Percentiles rank a stretch among this genome's conserved stretches.
These are phyloP conservation scores for Saturnia japonica DNA, from an alignment of 2,888 invertebrate genomes.

Conservation along the genomic window DNA sequence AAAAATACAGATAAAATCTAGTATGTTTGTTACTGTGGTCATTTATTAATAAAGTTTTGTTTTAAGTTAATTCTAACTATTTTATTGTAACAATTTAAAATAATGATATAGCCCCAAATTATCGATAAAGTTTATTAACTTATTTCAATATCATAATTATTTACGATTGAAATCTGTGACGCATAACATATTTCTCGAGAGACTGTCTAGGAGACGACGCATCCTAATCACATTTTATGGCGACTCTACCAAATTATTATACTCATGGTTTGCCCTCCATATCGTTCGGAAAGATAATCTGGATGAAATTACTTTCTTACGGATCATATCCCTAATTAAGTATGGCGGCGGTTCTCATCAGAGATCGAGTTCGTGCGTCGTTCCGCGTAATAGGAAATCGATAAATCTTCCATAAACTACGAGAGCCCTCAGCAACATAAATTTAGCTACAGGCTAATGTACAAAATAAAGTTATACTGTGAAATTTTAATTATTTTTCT, in stretches of 20 bases:
- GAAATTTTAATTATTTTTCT: not conserved
- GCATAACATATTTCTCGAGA: constrained; percentile 24
- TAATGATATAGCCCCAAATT: not conserved
- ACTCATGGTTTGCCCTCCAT: constrained; percentile 36
- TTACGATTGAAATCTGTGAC: constrained; percentile 22
- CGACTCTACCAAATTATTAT: constrained; percentile 45
- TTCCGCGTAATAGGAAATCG: constrained; percentile 61
- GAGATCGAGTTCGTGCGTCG: constrained; percentile 47
- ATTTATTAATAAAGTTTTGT: not conserved
- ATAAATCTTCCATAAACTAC: constrained; percentile 47
- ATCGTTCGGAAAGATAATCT: constrained; percentile 45
- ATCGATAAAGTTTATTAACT: not conserved
- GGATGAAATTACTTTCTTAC: constrained; percentile 68
- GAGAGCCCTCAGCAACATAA: constrained; percentile 1
- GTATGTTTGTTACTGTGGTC: not conserved
- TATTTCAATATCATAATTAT: not conserved
- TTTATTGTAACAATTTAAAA: not conserved
- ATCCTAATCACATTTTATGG: constrained; percentile 34
- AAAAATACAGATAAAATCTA: not conserved
- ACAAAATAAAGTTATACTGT: not conserved
- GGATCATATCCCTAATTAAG: constrained; percentile 73
- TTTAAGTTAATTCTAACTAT: not conserved
- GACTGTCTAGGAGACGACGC: constrained; percentile 13
- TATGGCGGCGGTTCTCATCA: constrained; percentile 54
- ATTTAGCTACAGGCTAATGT: not conserved